Evolutionary conservation across 1,140 invertebrate genomes (phyloP), one percentile per base, ranked within the genome.

Genomic region (Diorhabda sublineata): DNA sequence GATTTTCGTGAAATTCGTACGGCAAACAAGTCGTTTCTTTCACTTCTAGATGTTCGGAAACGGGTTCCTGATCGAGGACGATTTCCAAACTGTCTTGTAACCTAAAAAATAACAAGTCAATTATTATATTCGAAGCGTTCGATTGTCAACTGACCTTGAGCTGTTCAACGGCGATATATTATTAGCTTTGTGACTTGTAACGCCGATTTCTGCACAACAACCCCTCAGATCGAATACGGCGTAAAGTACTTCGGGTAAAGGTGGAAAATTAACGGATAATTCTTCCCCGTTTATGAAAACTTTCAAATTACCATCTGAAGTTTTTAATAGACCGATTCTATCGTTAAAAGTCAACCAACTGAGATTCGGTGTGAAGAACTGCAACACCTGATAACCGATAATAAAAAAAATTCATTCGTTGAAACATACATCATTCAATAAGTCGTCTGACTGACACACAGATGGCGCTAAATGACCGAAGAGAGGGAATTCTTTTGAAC

Each of bases 271-370:
- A 43, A 81, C 58, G 7, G 72, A 91, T 78, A 94, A 86, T 76
- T 95, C 92, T 81, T 93, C 90, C 0, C 92, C 91, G 81, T 96
- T 95, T 2, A 96, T 83, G 68, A 87, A 85, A 58, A 74, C 69
- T 60, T 74, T 86, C 0, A 91, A 82, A 47, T 84, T 83, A 3
- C 82, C 84, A 70, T 88, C 88, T 63, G 82, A 82, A 9, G 84
- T 88, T 74, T 84, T 84, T 74, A 90, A 87, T 8, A 91, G 74
- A 2, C 89, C 88, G 9, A 92, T 84, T 64, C 88, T 85, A 79
- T 91, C 92, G 1, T 91, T 91, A 2, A 88, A 84, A 42, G 91
- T 84, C 4, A 97, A 78, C 88, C 92, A 92, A 71, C 93, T 90
- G 62, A 95, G 84, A 66, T 89, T 92, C 0, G 91, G 90, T 70